These are phyloP conservation scores for Oreocharis arfaki DNA, from an alignment of 2,113 vertebrate genomes.

Conservation along the genomic window DNA sequence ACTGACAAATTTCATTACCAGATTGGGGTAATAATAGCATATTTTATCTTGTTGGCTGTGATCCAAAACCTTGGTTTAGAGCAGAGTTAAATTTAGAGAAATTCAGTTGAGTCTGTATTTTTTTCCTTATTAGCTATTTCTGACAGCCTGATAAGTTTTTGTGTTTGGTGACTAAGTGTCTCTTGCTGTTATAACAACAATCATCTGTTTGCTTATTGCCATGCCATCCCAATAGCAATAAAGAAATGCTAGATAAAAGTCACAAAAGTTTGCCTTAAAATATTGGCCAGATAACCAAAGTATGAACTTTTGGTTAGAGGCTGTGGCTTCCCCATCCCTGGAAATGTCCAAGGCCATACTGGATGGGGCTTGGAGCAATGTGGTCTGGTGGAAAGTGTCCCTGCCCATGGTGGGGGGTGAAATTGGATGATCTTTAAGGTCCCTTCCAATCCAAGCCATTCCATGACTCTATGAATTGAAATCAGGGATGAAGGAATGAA, in stretches of 20 bases:
- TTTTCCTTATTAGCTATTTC: neutral
- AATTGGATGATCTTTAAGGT: neutral
- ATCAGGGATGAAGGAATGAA: neutral
- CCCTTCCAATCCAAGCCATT: neutral
- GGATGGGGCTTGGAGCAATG: neutral
- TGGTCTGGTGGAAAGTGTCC: neutral
- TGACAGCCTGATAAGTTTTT: neutral
- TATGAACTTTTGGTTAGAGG: neutral
- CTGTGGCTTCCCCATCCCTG: neutral
- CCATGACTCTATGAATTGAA: neutral
- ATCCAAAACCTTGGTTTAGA: neutral
- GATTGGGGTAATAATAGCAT: neutral
- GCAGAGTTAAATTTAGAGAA: neutral
- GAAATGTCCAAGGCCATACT: neutral
- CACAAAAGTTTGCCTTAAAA: neutral
- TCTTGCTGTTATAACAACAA: neutral
- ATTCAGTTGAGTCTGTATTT: neutral
- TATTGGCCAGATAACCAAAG: neutral
- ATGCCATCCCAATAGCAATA: neutral
- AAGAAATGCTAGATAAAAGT: neutral
- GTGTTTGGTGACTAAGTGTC: neutral
- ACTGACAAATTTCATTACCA: neutral
- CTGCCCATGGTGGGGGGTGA: neutral
- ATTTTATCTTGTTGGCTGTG: neutral
- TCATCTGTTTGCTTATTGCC: neutral